Evolutionary conservation across 2,888 invertebrate genomes (phyloP).

Genomic region (Cotesia congregata): DNA sequence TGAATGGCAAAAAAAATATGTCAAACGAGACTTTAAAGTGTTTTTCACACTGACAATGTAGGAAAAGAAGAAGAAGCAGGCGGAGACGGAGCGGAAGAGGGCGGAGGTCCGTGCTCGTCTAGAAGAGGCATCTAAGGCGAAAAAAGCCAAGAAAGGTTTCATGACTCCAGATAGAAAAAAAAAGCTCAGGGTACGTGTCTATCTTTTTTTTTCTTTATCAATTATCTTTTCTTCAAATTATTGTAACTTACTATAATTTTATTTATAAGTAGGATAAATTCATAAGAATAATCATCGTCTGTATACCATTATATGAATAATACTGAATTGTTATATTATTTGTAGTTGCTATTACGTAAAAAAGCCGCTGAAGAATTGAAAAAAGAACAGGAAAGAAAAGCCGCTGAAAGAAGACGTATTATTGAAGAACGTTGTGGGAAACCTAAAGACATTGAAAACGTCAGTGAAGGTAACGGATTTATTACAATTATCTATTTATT

Average conservation of each 20-base stretch:
- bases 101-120: constrained; percentile 98
- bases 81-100: constrained; percentile 98
- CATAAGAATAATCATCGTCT: background rate
- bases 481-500: constrained; percentile 22
- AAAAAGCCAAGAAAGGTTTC: constrained; percentile 99
- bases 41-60: constrained; percentile 67
- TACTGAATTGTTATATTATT: constrained; percentile 8
- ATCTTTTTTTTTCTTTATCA: constrained; percentile 25
- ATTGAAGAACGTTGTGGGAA: constrained; percentile 96
- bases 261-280: background rate
- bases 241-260: background rate
- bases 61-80: constrained; percentile 98
- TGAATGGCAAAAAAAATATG: constrained; percentile 23
- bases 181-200: constrained; percentile 89
- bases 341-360: constrained; percentile 97
- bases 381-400: constrained; percentile 99
- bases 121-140: constrained; percentile 98
- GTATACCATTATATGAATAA: background rate
- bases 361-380: constrained; percentile 99
- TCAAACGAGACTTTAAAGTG: constrained; percentile 47
- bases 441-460: constrained; percentile 90
- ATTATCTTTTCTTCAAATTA: constrained; percentile 12
- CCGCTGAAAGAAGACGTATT: constrained; percentile 96
- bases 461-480: constrained; percentile 86
- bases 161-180: constrained; percentile 99